phyloP scores from a whole-genome alignment of 2,113 vertebrate genomes.

The Felis catus region DNA sequence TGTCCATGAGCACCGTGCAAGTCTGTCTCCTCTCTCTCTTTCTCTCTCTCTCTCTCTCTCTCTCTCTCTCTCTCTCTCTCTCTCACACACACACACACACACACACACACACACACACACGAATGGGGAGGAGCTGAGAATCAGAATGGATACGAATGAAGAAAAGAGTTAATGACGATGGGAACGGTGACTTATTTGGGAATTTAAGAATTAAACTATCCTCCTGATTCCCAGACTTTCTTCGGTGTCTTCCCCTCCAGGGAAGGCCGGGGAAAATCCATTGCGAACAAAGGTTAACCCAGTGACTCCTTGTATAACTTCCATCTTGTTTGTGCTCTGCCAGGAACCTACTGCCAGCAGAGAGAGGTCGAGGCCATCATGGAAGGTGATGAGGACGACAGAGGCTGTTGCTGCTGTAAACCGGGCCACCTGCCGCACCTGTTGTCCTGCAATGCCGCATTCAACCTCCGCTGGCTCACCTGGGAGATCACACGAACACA shows the following conservation, averaged over 20 bases:
- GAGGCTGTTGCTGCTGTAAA: slow-evolving; percentile 96
- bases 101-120: background rate
- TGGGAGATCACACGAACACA: slow-evolving; percentile 96
- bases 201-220: background rate
- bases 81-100: background rate
- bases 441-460: slow-evolving; percentile 96
- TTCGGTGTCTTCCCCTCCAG: background rate
- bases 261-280: background rate
- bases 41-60: too few relatives aligned
- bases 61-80: background rate
- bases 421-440: slow-evolving; percentile 95
- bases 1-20: background rate
- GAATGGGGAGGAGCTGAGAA: background rate
- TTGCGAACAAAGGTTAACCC: background rate
- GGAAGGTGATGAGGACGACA: slow-evolving; percentile 95
- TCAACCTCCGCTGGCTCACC: slow-evolving; percentile 97
- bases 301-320: background rate
- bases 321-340: background rate
- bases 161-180: background rate
- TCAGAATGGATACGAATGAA: background rate
- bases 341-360: slow-evolving; percentile 99
- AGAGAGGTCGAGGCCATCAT: slow-evolving; percentile 98
- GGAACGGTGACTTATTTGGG: background rate
- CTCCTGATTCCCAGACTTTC: background rate
- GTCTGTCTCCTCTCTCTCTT: background rate